Conservation (phyloP, 64 coral and sea anemone species). For the Anthopleura sola region DNA sequence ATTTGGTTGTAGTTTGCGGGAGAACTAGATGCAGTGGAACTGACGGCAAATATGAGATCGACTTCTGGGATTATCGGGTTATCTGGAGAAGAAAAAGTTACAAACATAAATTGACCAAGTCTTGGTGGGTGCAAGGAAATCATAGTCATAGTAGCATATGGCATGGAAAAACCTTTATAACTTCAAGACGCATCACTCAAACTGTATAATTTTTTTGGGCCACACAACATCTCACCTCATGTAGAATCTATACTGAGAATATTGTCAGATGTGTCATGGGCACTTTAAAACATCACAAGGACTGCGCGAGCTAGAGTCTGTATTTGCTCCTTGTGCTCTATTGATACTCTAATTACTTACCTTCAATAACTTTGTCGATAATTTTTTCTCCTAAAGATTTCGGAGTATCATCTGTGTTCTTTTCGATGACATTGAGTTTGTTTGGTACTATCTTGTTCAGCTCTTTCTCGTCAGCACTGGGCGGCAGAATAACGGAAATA, state of each 20-base stretch:
- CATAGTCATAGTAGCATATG: no score
- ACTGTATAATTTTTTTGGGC: no score
- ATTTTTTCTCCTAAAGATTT: slow-evolving; percentile 35
- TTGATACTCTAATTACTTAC: slow-evolving; percentile 10
- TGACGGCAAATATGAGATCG: slow-evolving; percentile 69
- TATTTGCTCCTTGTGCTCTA: not conserved
- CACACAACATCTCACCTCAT: no score
- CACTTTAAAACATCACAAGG: not conserved
- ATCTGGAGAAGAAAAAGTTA: slow-evolving; percentile 18
- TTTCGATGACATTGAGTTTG: slow-evolving; percentile 49
- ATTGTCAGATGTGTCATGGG: no score
- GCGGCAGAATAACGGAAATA: slow-evolving; percentile 70
- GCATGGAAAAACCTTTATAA: no score
- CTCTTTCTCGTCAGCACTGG: slow-evolving; percentile 43
- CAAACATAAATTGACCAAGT: no score
- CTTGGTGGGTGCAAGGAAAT: no score
- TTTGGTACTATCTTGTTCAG: slow-evolving; percentile 49
- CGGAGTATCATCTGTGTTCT: not conserved
- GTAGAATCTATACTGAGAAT: no score
- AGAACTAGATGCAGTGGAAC: slow-evolving; percentile 27
- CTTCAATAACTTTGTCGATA: slow-evolving; percentile 64
- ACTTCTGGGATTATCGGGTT: slow-evolving; percentile 58
- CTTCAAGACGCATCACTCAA: no score
- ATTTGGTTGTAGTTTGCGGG: slow-evolving; percentile 38
- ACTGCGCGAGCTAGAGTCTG: no score